Evolutionary conservation across 2,113 vertebrate species (phyloP).

Genomic region (Coracopsis vasa): DNA sequence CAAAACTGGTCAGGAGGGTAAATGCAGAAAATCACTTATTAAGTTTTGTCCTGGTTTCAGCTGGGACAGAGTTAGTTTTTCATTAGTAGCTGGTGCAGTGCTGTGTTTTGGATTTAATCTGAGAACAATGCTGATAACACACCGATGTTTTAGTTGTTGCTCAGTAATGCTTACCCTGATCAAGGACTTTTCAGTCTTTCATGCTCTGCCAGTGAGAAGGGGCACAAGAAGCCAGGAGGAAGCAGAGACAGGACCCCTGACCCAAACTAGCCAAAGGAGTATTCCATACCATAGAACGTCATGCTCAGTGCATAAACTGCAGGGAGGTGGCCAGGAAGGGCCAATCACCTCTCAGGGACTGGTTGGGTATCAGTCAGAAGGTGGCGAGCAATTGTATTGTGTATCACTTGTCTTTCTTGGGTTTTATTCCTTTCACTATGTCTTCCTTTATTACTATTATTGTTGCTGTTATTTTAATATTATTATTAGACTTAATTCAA

Average conservation of each 20-base stretch:
- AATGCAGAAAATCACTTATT: background rate
- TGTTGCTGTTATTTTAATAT: background rate
- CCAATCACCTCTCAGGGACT: background rate
- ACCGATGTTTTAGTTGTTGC: background rate
- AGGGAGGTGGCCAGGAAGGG: background rate
- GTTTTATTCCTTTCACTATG: background rate
- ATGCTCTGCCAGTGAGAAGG: background rate
- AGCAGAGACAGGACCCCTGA: background rate
- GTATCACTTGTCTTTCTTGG: background rate
- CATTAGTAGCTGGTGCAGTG: background rate
- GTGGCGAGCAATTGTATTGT: background rate
- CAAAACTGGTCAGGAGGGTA: background rate
- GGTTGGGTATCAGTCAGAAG: background rate
- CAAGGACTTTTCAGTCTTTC: background rate
- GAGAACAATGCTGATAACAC: background rate
- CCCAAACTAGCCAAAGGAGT: background rate
- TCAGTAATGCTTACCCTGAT: background rate
- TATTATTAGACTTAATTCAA: background rate
- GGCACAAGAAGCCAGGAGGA: background rate
- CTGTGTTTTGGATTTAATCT: background rate
- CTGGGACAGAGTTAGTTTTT: background rate
- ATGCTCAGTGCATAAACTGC: background rate
- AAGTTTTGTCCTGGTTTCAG: background rate
- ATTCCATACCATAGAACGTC: background rate
- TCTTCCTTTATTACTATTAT: background rate